Evolutionary conservation across 2,888 invertebrate species (phyloP), one percentile per base, ranked within the genome.

Genomic region (Cantharis nigra): DNA sequence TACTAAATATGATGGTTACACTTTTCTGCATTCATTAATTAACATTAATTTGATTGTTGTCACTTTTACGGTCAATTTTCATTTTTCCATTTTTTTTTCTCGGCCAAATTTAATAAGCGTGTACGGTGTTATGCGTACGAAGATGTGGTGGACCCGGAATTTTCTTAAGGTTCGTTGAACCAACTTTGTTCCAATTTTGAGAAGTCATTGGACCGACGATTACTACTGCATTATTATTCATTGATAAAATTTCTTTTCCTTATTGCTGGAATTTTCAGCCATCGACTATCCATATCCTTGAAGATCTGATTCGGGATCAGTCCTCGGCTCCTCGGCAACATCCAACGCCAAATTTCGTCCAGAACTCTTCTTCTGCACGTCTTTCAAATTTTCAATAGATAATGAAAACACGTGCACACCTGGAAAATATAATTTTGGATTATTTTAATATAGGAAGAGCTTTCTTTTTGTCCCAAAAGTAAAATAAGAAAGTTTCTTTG

Each of bases 111-210:
- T n/a, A n/a, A 49, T 7, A 49, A n/a, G 7, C n/a, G 7, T n/a
- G 49, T 49, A 49, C 49, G 49, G n/a, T 49, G 49, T 49, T 49
- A 49, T 49, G 49, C 49, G 49, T 67, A n/a, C 13, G 26, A 23
- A 67, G 75, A 77, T 79, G 78, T 77, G 78, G 72, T 76, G 79
- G 78, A 79, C 77, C 79, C 78, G 73, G 78, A 79, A 80, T 78
- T 76, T 76, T 76, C 74, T 49, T 69, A 73, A 69, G 77, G 80
- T 79, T 80, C 75, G 75, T 72, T 76, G 73, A 81, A 78, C 81
- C 75, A 70, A 72, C 75, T 71, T 81, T 78, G 77, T 81, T 76
- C 81, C 80, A 81, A 81, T 81, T 80, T 79, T 74, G 69, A 69
- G 77, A 78, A 80, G 78, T 81, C 81, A 79, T 75, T 79, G 81